Evolutionary conservation across 2,797 vertebrate genomes (phyloP), one percentile per base, ranked within the genome.

Genomic region (Anisognathus igniventris): DNA sequence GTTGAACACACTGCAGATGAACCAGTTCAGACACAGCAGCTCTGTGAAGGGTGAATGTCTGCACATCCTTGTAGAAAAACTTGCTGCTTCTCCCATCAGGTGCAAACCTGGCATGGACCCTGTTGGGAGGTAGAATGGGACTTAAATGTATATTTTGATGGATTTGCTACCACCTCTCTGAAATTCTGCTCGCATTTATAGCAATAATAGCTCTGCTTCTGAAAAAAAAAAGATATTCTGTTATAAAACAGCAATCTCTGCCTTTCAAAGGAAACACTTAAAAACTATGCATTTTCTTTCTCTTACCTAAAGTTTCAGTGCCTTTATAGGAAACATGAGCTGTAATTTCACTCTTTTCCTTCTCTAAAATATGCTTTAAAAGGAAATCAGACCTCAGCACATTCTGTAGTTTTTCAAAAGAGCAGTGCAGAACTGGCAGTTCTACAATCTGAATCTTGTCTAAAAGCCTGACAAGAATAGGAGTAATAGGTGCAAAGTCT

Each of bases 391-490:
- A 83, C 65, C 61, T 93, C 65, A 77, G 54, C 47, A 86, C 33
- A 47, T 81, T 83, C 70, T 88, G 37, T 33, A 80, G 47, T 78
- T 82, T 61, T 80, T 90, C 76, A 78, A 80, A 89, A 72, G 82
- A 72, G 58, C 39, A 65, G n/a, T 27, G 16, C 58, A 80, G 85
- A 92, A 96, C 89, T 91, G 76, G 58, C 84, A 94, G 87, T 65
- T 33, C 93, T 81, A 86, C 44, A 91, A 50, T 66, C 56, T 54
- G n/a, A 88, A 75, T 66, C 66, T 56, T 94, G 78, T 66, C 73
- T 93, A 73, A 95, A 88, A 88, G 23, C 58, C 60, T 90, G 92
- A 92, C 80, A 92, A 81, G 81, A 89, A 95, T 44, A 82, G 71
- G 90, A 93, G 44, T 64, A 90, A 95, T 90, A 91, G 56, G 60